These are phyloP conservation scores for Apis cerana DNA, from an alignment of 1,140 invertebrate species.

Conservation along the genomic window DNA sequence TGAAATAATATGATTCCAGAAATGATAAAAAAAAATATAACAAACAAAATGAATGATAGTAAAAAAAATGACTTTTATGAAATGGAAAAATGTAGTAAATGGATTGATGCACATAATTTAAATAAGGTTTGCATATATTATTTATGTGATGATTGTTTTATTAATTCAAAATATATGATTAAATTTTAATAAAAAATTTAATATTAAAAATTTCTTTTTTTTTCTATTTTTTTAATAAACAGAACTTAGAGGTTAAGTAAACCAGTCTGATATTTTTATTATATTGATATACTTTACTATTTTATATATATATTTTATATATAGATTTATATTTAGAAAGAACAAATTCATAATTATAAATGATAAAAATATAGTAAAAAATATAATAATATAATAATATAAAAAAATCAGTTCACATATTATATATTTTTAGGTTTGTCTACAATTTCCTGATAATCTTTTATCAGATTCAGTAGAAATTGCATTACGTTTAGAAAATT, in stretches of 20 bases:
- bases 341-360: constrained; percentile 32
- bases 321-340: neutral
- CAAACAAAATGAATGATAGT: neutral
- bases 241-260: constrained; percentile 6
- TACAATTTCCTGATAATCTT: constrained; percentile 95
- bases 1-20: constrained; percentile 35
- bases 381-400: neutral
- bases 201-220: neutral
- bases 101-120: constrained; percentile 86
- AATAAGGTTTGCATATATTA: constrained; percentile 82
- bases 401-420: neutral
- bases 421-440: constrained; percentile 85
- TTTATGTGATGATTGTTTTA: constrained; percentile 41
- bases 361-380: neutral
- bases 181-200: constrained; percentile 20
- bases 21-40: neutral
- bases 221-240: constrained; percentile 2
- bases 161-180: constrained; percentile 22
- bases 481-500: constrained; percentile 84
- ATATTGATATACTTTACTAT: constrained; percentile 11
- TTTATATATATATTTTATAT: constrained; percentile 25
- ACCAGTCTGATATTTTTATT: neutral
- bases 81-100: constrained; percentile 82
- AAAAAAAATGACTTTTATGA: constrained; percentile 74
- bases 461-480: constrained; percentile 87